A percentile compares a stretch with the other conserved stretches of the same genome.
phyloP scores from a whole-genome alignment of 2,888 invertebrate species.

The Drosophila rellima region DNA sequence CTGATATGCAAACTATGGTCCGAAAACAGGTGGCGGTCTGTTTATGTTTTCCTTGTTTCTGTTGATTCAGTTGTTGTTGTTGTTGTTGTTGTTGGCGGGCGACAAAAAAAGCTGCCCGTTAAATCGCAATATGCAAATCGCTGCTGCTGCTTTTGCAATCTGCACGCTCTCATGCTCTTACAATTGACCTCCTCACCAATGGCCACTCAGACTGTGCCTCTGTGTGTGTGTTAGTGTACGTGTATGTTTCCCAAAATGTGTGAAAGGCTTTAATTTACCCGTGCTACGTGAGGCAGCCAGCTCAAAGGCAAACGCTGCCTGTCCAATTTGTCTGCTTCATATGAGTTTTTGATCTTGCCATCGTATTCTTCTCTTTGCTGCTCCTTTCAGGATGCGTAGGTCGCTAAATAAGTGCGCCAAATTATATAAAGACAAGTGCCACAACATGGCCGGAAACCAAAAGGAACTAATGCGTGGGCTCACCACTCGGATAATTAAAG shows the following conservation, averaged over 20 bases:
- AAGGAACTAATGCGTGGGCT: constrained; percentile 50
- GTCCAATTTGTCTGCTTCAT: constrained; percentile 70
- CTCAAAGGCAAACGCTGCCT: constrained; percentile 25
- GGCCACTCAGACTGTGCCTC: background rate
- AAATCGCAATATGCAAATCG: constrained; percentile 75
- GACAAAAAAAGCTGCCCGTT: constrained; percentile 49
- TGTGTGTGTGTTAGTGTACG: background rate
- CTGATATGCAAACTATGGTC: constrained; percentile 59
- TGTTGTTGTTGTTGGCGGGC: constrained; percentile 33
- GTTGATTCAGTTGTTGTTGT: background rate
- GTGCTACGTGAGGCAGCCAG: constrained; percentile 23
- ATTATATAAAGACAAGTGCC: constrained; percentile 77
- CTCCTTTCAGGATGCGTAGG: constrained; percentile 63
- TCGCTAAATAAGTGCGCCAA: constrained; percentile 76
- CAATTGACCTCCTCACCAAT: constrained; percentile 63
- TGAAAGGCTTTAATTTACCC: constrained; percentile 25
- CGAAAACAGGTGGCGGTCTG: constrained; percentile 58
- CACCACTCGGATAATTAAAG: constrained; percentile 40
- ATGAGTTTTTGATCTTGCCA: constrained; percentile 21
- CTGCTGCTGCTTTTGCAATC: constrained; percentile 66
- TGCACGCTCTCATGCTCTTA: constrained; percentile 69
- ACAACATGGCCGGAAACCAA: constrained; percentile 45
- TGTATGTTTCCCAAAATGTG: constrained; percentile 20
- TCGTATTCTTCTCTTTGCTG: background rate
- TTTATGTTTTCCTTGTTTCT: background rate